A percentile compares a stretch with the other conserved stretches of the same genome.
Evolutionary conservation across 2,797 vertebrate species (phyloP).

Genomic region (Danio jaintianensis): DNA sequence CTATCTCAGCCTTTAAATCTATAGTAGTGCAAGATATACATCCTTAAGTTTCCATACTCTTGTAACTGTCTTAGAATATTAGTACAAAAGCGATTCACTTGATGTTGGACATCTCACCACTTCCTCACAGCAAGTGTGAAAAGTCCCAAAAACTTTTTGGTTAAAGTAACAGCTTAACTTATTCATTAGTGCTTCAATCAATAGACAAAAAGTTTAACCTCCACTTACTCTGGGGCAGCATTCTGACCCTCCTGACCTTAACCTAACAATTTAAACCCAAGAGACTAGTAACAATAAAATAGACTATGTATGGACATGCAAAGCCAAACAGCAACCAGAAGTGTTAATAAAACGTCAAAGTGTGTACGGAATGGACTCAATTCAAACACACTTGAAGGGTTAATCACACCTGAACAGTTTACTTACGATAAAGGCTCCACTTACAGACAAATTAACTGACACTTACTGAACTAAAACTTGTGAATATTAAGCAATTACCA

Average conservation of each 20-base stretch:
- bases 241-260: slow-evolving; percentile 21
- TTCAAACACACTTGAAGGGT: neutral
- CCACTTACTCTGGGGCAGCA: neutral
- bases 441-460: neutral
- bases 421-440: neutral
- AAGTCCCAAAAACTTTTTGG: neutral
- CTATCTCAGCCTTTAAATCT: neutral
- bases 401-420: neutral
- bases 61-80: neutral
- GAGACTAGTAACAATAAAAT: neutral
- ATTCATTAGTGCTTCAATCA: neutral
- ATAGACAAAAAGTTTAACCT: neutral
- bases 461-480: neutral
- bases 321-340: neutral
- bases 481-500: neutral
- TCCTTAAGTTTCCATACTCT: neutral
- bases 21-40: neutral
- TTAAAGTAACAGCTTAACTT: neutral
- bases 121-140: neutral
- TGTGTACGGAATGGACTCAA: neutral
- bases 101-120: neutral
- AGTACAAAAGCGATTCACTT: neutral
- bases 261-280: slow-evolving; percentile 9
- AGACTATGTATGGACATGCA: neutral
- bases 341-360: neutral